Conservation (phyloP, 2,113 vertebrate genomes). For the Rostratula benghalensis region DNA sequence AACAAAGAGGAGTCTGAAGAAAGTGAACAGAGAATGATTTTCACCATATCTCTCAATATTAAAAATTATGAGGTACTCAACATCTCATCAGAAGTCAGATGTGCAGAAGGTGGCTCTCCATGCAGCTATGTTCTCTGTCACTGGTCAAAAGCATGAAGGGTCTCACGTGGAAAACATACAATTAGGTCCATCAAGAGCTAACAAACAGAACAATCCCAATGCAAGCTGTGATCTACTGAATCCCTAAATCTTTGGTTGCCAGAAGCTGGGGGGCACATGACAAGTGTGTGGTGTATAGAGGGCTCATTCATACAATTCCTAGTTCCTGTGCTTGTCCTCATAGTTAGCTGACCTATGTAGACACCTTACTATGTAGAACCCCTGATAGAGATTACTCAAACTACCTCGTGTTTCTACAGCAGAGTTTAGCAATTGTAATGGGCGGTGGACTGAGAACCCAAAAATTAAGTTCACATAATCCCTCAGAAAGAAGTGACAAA, state of each 20-base stretch:
- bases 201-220: background rate
- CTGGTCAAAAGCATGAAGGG: background rate
- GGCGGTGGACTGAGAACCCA: background rate
- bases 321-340: background rate
- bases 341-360: background rate
- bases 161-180: background rate
- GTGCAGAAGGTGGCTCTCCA: background rate
- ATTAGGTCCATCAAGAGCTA: background rate
- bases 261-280: background rate
- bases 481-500: background rate
- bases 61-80: background rate
- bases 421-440: background rate
- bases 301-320: background rate
- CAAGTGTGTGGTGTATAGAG: background rate
- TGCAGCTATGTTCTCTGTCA: background rate
- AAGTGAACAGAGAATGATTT: background rate
- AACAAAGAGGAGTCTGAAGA: background rate
- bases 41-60: background rate
- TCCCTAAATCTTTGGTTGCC: background rate
- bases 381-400: background rate
- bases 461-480: background rate
- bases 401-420: background rate
- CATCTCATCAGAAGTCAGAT: background rate
- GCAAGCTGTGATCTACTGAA: background rate
- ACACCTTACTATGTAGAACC: background rate